Evolutionary conservation across 2,888 invertebrate species (phyloP).

Genomic region (Ethmia dodecea): DNA sequence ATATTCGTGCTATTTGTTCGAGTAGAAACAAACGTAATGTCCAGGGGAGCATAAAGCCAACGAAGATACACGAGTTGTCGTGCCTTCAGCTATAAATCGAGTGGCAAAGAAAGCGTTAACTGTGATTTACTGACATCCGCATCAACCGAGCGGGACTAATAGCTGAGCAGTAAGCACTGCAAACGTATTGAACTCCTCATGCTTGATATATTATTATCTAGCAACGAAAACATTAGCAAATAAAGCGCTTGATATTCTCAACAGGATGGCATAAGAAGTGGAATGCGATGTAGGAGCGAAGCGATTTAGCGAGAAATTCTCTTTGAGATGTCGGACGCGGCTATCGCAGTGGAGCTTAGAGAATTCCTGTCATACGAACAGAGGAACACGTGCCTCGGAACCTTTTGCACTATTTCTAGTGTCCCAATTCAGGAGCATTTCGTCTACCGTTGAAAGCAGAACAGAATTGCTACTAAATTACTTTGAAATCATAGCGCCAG

Average conservation of each 20-base stretch:
- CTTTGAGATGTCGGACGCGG: conserved; percentile 35
- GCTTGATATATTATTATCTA: conserved; percentile 11
- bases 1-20: conserved; percentile 19
- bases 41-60: conserved; percentile 39
- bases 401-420: too few relatives aligned
- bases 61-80: conserved; percentile 44
- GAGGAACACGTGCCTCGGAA: conserved; percentile 38
- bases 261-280: conserved; percentile 15
- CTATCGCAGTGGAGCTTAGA: conserved; percentile 40
- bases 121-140: conserved; percentile 59
- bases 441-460: not conserved
- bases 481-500: not conserved
- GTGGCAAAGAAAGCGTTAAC: conserved; percentile 60
- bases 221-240: not conserved
- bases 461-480: not conserved
- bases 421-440: too few relatives aligned
- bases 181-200: conserved; percentile 23
- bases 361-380: conserved; percentile 39
- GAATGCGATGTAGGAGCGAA: conserved; percentile 22
- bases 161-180: conserved; percentile 16
- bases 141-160: conserved; percentile 35
- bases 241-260: not conserved
- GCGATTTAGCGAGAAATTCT: conserved; percentile 43
- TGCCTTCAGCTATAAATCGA: conserved; percentile 53
- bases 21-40: conserved; percentile 15